Conservation (phyloP, 2,113 vertebrate genomes). For the Anoura caudifer region DNA sequence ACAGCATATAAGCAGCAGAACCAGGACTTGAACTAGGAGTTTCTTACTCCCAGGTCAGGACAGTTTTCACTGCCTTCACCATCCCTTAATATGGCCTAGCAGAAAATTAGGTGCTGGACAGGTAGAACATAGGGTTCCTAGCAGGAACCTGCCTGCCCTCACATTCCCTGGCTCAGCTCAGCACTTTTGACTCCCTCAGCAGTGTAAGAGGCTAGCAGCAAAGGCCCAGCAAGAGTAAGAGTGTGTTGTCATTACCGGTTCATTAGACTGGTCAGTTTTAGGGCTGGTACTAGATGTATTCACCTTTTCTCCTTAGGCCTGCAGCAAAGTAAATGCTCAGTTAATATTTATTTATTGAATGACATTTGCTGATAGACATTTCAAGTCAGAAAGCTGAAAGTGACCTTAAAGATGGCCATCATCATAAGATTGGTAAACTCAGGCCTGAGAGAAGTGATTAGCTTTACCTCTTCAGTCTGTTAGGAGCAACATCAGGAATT, state of each 20-base stretch:
- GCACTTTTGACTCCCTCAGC: neutral
- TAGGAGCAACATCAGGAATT: neutral
- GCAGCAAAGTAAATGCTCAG: neutral
- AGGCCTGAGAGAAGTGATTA: slow-evolving; percentile 9
- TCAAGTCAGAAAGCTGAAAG: slow-evolving; percentile 28
- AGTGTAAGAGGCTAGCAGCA: neutral
- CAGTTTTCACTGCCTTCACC: neutral
- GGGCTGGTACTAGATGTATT: neutral
- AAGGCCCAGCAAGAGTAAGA: neutral
- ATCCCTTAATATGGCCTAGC: neutral
- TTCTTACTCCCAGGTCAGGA: neutral
- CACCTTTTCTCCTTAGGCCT: slow-evolving; percentile 15
- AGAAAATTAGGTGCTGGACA: neutral
- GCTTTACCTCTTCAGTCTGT: neutral
- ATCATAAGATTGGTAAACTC: neutral
- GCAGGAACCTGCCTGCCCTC: neutral
- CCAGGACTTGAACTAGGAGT: neutral
- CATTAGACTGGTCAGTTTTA: neutral
- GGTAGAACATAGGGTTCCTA: neutral
- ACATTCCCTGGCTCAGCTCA: neutral
- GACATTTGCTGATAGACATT: neutral
- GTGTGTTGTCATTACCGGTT: neutral
- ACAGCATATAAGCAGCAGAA: slow-evolving; percentile 9
- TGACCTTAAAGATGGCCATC: slow-evolving; percentile 5
- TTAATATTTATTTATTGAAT: slow-evolving; percentile 20